A percentile compares a stretch with the other conserved stretches of the same genome.
These are phyloP conservation scores for Aphidoletes aphidimyza DNA, from an alignment of 2,888 invertebrate genomes.

Conservation along the genomic window DNA sequence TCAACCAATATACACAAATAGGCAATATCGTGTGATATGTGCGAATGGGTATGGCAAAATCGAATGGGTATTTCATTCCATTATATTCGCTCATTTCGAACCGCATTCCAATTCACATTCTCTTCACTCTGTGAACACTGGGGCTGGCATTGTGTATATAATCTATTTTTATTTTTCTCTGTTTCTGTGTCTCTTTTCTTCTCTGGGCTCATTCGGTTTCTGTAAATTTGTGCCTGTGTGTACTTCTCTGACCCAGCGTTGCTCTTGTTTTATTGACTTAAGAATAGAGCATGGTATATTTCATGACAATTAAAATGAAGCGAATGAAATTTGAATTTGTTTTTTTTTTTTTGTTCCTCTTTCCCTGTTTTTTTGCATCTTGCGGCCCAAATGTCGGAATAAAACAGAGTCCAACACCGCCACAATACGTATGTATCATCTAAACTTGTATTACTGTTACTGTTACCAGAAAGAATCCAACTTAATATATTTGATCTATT, in stretches of 20 bases:
- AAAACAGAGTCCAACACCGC: constrained; percentile 62
- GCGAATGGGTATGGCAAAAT: neutral
- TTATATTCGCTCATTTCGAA: neutral
- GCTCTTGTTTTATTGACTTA: neutral
- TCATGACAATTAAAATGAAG: constrained; percentile 49
- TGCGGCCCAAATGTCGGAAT: neutral
- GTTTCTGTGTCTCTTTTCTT: neutral
- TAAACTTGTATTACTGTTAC: no score
- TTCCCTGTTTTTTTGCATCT: neutral
- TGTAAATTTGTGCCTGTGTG: neutral
- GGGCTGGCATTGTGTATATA: no score
- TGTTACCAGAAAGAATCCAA: no score
- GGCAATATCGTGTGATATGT: neutral
- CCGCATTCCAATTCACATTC: neutral
- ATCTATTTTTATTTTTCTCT: neutral
- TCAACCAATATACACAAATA: constrained; percentile 1
- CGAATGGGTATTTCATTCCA: no score
- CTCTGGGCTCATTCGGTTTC: neutral
- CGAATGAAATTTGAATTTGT: constrained; percentile 2
- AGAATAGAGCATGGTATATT: constrained; percentile 35
- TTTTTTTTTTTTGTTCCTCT: neutral
- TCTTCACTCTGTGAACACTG: no score
- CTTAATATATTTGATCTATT: no score
- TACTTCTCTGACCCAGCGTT: neutral
- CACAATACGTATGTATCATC: constrained; percentile 93